phyloP scores from a whole-genome alignment of 2,888 invertebrate species.

The Lasiommata megera region DNA sequence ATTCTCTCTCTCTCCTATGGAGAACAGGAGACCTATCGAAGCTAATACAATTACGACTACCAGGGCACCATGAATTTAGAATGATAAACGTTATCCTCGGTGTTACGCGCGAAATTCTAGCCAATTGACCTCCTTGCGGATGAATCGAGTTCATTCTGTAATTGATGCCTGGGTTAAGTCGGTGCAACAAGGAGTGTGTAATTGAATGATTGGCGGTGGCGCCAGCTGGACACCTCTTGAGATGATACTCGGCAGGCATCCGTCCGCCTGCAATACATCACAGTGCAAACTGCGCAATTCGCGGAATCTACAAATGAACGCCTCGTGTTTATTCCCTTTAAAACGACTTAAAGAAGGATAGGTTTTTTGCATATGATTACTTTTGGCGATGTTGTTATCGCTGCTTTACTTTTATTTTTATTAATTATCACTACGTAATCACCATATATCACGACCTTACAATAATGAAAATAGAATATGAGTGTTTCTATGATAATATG shows the following conservation, averaged over 20 bases:
- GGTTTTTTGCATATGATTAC: no score
- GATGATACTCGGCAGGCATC: constrained; percentile 62
- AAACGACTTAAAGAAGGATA: no score
- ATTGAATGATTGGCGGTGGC: constrained; percentile 72
- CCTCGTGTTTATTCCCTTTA: no score
- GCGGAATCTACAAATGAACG: not conserved
- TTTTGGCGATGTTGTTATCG: no score
- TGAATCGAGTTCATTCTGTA: constrained; percentile 48
- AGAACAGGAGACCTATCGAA: no score
- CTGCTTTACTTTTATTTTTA: no score
- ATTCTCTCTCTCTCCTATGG: no score
- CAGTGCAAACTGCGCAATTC: constrained; percentile 38
- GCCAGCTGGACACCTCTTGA: constrained; percentile 66
- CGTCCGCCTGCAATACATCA: constrained; percentile 53
- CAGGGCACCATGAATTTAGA: not conserved
- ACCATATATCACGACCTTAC: no score
- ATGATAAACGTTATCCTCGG: constrained; percentile 13
- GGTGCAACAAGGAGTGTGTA: constrained; percentile 48
- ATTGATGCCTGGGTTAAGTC: constrained; percentile 47
- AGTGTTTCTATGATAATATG: no score
- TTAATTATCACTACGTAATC: no score
- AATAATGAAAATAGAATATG: no score
- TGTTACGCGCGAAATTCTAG: constrained; percentile 9
- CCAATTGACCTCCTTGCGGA: constrained; percentile 30
- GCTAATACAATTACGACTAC: no score